Percentiles rank a stretch among this genome's conserved stretches.
Evolutionary conservation across 2,113 vertebrate genomes (phyloP).

Genomic region (Pimephales promelas): DNA sequence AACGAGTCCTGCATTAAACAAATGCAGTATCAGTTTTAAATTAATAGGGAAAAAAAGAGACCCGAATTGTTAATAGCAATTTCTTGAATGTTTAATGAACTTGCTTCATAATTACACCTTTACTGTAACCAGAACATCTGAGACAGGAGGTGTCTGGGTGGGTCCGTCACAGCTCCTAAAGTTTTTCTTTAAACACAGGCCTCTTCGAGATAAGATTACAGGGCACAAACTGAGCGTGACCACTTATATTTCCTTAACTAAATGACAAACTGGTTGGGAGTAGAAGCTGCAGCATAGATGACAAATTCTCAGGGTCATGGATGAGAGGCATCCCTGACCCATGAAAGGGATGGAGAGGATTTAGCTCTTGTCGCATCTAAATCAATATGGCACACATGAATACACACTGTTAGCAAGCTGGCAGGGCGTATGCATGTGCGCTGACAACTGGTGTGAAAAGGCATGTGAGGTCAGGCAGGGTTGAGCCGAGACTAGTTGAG

Average conservation of each 20-base stretch:
- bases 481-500: conserved; percentile 1
- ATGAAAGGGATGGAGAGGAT: conserved; percentile 24
- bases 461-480: conserved; percentile 43
- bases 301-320: conserved; percentile 17
- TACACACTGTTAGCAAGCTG: conserved; percentile 23
- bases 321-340: conserved; percentile 5
- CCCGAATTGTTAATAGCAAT: neutral
- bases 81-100: neutral
- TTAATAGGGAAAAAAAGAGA: neutral
- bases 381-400: conserved; percentile 42
- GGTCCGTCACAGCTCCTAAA: conserved; percentile 17
- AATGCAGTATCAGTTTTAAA: neutral
- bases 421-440: neutral
- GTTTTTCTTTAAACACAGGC: conserved; percentile 31
- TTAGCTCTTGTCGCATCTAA: conserved; percentile 35
- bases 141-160: conserved; percentile 48
- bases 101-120: neutral
- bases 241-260: conserved; percentile 29
- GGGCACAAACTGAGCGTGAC: conserved; percentile 36
- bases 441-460: conserved; percentile 44
- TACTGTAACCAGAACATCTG: conserved; percentile 19
- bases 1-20: neutral
- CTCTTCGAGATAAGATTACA: conserved; percentile 49
- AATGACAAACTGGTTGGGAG: conserved; percentile 29
- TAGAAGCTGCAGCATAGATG: conserved; percentile 8